Conservation (phyloP, 2,113 vertebrate species). For the Casuarius casuarius region DNA sequence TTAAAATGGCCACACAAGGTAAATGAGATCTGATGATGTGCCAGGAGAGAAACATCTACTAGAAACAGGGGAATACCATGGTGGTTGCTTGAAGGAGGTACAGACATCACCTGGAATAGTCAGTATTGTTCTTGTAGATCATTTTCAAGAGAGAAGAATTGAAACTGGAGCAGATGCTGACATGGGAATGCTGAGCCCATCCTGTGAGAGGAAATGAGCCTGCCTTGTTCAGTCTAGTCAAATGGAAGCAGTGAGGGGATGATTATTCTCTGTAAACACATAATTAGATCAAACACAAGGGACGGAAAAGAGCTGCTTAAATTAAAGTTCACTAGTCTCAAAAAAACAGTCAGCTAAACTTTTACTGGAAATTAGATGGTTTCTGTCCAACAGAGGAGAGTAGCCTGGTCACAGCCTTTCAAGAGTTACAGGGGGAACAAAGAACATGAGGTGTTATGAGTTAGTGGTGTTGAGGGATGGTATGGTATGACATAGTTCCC, state of each 20-base stretch:
- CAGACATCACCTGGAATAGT: neutral
- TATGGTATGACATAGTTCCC: neutral
- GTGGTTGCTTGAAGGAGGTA: neutral
- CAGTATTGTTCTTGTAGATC: neutral
- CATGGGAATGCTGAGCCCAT: neutral
- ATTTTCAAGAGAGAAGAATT: neutral
- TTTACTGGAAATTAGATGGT: neutral
- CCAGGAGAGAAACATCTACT: neutral
- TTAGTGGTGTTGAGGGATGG: fast-evolving
- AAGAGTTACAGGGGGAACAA: neutral
- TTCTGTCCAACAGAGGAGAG: neutral
- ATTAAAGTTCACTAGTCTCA: neutral
- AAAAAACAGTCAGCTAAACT: neutral
- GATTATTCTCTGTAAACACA: neutral
- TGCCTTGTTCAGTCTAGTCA: neutral
- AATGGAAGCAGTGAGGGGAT: neutral
- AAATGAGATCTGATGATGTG: neutral
- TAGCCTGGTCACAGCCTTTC: neutral
- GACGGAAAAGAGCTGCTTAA: neutral
- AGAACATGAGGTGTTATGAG: neutral
- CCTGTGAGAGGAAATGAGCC: neutral
- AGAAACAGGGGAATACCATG: neutral
- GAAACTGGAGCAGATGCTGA: neutral
- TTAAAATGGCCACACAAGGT: neutral
- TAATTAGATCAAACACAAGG: neutral